phyloP scores from a whole-genome alignment of 2,888 invertebrate genomes.

The Torymus auratus region DNA sequence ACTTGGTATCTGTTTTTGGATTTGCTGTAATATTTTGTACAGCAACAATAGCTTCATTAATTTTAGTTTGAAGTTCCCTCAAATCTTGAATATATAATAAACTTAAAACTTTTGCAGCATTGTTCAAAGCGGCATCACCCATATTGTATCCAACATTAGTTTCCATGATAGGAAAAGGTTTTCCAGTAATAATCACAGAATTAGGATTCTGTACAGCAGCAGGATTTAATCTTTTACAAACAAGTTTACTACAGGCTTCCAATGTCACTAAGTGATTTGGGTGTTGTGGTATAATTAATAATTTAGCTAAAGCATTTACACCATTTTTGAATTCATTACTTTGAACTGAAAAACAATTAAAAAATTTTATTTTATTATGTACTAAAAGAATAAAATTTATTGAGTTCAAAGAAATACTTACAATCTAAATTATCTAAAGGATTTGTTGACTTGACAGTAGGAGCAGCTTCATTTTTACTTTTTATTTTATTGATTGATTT shows the following conservation, averaged over 20 bases:
- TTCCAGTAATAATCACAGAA: slow-evolving; percentile 80
- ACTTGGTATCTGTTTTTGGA: slow-evolving; percentile 95
- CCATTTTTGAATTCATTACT: slow-evolving; percentile 90
- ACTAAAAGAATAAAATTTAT: too few species aligned
- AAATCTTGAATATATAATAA: slow-evolving; percentile 91
- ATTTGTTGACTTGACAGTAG: slow-evolving; percentile 87
- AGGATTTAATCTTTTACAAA: slow-evolving; percentile 80
- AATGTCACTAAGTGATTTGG: slow-evolving; percentile 87
- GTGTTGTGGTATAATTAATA: slow-evolving; percentile 89
- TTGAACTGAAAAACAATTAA: slow-evolving; percentile 80
- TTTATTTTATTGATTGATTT: slow-evolving; percentile 81
- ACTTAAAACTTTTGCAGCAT: slow-evolving; percentile 87
- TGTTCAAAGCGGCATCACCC: slow-evolving; percentile 82
- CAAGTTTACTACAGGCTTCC: slow-evolving; percentile 82
- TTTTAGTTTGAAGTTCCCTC: slow-evolving; percentile 91
- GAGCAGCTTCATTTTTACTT: slow-evolving; percentile 80
- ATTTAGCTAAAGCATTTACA: slow-evolving; percentile 86
- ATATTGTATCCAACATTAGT: slow-evolving; percentile 83
- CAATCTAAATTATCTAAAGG: slow-evolving; percentile 92
- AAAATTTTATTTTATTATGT: not conserved
- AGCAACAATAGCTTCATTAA: slow-evolving; percentile 95
- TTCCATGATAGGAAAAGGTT: slow-evolving; percentile 84
- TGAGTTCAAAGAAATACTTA: slow-evolving; percentile 78
- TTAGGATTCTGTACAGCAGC: slow-evolving; percentile 80
- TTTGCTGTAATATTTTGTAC: slow-evolving; percentile 96